Conservation (phyloP, 2,797 vertebrate genomes). For the Fringilla coelebs region DNA sequence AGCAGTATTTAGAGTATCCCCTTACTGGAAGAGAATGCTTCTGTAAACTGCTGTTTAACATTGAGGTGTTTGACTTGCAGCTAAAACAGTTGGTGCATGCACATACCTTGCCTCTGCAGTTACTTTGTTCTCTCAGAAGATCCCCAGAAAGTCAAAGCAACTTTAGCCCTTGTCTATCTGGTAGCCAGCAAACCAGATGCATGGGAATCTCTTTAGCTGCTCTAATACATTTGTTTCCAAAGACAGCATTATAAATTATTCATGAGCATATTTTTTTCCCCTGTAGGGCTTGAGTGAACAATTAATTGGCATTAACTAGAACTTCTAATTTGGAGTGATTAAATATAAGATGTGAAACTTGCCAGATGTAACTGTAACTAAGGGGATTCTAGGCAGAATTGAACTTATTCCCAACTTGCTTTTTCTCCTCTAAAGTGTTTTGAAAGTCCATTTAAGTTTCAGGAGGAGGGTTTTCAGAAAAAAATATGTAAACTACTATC, state of each 20-base stretch:
- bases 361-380: slow-evolving; percentile 24
- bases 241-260: slow-evolving; percentile 25
- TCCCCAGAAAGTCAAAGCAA: background rate
- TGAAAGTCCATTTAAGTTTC: slow-evolving; percentile 6
- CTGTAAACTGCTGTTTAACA: slow-evolving; percentile 19
- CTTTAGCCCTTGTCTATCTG: background rate
- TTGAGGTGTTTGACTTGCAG: background rate
- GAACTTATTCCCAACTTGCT: slow-evolving; percentile 53
- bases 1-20: slow-evolving; percentile 10
- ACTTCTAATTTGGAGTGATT: slow-evolving; percentile 10
- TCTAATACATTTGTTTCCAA: background rate
- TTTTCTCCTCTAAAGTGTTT: background rate
- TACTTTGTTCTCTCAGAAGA: slow-evolving; percentile 39
- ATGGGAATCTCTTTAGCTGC: background rate
- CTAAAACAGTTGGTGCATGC: background rate
- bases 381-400: slow-evolving; percentile 45
- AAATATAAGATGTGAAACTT: background rate
- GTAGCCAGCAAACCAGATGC: slow-evolving; percentile 12
- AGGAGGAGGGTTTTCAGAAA: slow-evolving; percentile 38
- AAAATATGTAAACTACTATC: slow-evolving; percentile 36
- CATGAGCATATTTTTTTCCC: background rate
- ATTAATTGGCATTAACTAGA: slow-evolving; percentile 20
- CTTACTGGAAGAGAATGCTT: background rate
- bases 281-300: background rate
- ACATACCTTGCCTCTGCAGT: slow-evolving; percentile 25